Percentiles rank a stretch among this genome's conserved stretches.
phyloP scores from a whole-genome alignment of 2,888 invertebrate species.

The Agrotis puta region DNA sequence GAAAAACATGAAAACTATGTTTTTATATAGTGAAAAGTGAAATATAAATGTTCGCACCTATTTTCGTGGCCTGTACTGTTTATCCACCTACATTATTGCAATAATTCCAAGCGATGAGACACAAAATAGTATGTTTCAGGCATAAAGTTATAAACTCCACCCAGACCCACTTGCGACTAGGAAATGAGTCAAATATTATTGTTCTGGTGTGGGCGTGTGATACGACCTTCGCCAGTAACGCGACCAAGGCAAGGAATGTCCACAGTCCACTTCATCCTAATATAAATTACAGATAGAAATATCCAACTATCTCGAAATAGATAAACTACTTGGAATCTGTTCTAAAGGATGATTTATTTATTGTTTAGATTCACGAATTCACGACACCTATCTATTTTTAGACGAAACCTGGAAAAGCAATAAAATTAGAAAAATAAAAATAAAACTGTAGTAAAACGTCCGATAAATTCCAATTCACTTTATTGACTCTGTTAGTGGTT shows the following conservation, averaged over 20 bases:
- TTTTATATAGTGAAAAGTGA: constrained; percentile 3
- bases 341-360: constrained; percentile 44
- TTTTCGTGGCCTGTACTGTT: constrained; percentile 1
- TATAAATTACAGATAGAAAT: constrained; percentile 71
- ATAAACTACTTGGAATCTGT: constrained; percentile 58
- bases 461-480: constrained; percentile 22
- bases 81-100: constrained; percentile 9
- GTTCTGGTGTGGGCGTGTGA: constrained; percentile 77
- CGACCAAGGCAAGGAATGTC: constrained; percentile 80
- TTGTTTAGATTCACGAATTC: constrained; percentile 33
- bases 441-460: constrained; percentile 16
- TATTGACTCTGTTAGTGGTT: constrained; percentile 11
- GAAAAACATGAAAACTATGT: background rate
- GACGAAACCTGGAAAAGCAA: constrained; percentile 2
- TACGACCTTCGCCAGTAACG: constrained; percentile 76
- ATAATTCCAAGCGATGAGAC: constrained; percentile 25
- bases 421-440: constrained; percentile 12
- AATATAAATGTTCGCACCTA: background rate
- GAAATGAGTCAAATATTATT: constrained; percentile 81
- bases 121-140: constrained; percentile 35
- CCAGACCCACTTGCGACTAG: constrained; percentile 75
- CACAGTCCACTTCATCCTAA: constrained; percentile 69
- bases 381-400: constrained; percentile 19
- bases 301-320: constrained; percentile 68
- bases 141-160: constrained; percentile 40